Evolutionary conservation across 2,113 vertebrate genomes (phyloP).

Genomic region (Sapajus apella): DNA sequence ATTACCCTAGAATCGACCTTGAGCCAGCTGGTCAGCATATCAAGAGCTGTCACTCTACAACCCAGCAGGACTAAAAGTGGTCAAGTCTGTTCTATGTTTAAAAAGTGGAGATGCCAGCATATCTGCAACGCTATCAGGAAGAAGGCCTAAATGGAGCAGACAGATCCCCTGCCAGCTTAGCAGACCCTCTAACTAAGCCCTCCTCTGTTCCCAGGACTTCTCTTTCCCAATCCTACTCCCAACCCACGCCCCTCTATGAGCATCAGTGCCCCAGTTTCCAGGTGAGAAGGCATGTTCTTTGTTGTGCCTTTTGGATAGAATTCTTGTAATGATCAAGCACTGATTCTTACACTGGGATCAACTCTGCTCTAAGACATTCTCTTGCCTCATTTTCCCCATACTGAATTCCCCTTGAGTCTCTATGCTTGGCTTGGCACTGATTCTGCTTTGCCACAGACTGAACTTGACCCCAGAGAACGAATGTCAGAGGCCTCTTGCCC

Average conservation of each 20-base stretch:
- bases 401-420: background rate
- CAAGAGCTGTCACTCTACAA: constrained; percentile 14
- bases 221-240: background rate
- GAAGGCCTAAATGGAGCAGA: constrained; percentile 18
- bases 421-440: background rate
- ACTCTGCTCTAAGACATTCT: background rate
- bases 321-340: constrained; percentile 21
- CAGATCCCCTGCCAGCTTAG: background rate
- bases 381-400: background rate
- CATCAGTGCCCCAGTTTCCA: background rate
- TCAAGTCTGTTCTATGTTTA: constrained; percentile 21
- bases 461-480: constrained; percentile 12
- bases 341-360: background rate
- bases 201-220: constrained; percentile 16
- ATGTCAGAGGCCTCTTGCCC: background rate
- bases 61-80: constrained; percentile 30
- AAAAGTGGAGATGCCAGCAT: constrained; percentile 2
- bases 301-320: background rate
- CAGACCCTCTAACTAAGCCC: background rate
- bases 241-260: background rate
- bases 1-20: background rate
- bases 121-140: constrained; percentile 3
- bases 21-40: constrained; percentile 45
- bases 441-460: constrained; percentile 28
- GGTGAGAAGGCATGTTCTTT: constrained; percentile 22